A percentile compares a stretch with the other conserved stretches of the same genome.
Conservation (phyloP, 2,888 invertebrate species). For the Agrilus cyanescens region DNA sequence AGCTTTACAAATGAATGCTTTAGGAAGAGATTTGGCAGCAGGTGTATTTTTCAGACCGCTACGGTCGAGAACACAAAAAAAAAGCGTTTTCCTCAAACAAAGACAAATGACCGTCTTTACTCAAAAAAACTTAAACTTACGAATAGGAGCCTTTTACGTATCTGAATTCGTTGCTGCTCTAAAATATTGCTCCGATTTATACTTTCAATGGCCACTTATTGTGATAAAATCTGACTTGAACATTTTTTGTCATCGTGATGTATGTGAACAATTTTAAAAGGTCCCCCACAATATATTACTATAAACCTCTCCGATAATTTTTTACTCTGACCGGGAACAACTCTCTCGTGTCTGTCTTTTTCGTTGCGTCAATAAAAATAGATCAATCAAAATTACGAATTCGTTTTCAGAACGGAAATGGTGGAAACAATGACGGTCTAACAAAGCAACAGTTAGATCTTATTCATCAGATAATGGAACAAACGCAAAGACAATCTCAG, state of each 20-base stretch:
- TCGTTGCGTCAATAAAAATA: too few species aligned
- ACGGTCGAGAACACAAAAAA: conserved; percentile 12
- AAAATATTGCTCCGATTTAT: too few species aligned
- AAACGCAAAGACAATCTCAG: conserved; percentile 50
- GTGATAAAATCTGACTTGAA: not conserved
- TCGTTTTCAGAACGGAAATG: conserved; percentile 32
- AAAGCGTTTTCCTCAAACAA: conserved; percentile 12
- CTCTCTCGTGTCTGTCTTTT: too few species aligned
- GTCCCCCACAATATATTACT: too few species aligned
- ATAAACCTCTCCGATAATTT: too few species aligned
- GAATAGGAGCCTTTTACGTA: too few species aligned
- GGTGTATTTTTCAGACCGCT: conserved; percentile 22
- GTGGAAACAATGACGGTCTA: conserved; percentile 51
- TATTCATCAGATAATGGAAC: conserved; percentile 67
- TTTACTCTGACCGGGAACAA: too few species aligned
- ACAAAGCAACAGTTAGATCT: conserved; percentile 63
- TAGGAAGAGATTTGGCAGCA: conserved; percentile 21
- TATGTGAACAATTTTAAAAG: too few species aligned
- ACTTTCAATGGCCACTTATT: not conserved
- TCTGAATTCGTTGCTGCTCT: too few species aligned
- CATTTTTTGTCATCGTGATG: not conserved
- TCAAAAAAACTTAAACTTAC: too few species aligned
- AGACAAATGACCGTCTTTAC: conserved; percentile 5
- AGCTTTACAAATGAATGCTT: conserved; percentile 27
- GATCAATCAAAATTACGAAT: not conserved